Base-by-base conservation (phyloP, 92 coral and sea anemone genomes). In the Phenganax marumi region DNA sequence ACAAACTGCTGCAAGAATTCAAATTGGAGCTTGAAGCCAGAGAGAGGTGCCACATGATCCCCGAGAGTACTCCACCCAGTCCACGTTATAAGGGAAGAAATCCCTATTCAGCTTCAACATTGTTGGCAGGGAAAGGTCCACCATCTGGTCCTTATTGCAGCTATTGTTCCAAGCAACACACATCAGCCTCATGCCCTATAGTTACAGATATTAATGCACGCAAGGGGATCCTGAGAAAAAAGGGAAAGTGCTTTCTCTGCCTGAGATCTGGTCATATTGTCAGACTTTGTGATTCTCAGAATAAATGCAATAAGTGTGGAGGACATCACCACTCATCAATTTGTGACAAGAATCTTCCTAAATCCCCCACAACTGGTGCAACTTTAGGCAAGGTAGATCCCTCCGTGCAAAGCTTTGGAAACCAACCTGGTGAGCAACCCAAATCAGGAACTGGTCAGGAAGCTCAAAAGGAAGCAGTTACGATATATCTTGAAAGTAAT, bases 161-260 rank as follows among this genome's bases (percentile, higher is more conserved):
- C 19, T 77, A 23, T 46, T 85, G 69, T 56, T 77, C 77, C 12
- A 56, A 77, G 18, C 72, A 69, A 26, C 91, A 85, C 53, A 80
- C 60, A 76, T 80, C 88, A 68, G 70, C 62, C 12, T 43, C 39
- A 16, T 73, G 91, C 12, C 66, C 68, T 6, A 52, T 84, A 51
- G 83, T 75, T 8, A 66, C 87, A 12, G 87, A 90, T 75, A 76
- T 84, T 66, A 81, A 72, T 1, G 88, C 87, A 49, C 82, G 90
- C 17, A 90, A 77, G 83, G 79, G 76, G 46, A 69, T 90, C 53
- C 70, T 88, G 69, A 85, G 82, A 80, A 46, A 43, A 17, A 63
- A 85, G 26, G 85, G 87, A 22, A 18, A 70, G 23, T 75, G 87
- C 58, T 84, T 74, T 55, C 21, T 68, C 33, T 75, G 87, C 77